Base-by-base conservation (phyloP, 2,888 invertebrate species). In the Anodontia alba region DNA sequence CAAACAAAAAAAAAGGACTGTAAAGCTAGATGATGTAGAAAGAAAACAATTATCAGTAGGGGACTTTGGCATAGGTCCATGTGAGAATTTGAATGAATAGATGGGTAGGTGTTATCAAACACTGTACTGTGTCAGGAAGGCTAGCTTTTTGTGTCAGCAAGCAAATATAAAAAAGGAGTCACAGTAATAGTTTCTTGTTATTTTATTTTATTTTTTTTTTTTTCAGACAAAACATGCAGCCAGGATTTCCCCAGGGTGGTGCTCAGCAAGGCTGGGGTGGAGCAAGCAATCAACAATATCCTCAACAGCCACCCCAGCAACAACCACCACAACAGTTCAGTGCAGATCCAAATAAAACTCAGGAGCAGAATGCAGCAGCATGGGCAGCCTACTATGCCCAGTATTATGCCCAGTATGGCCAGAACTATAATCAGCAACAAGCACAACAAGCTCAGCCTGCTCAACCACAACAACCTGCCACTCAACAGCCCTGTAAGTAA, bases 301-400 rank as follows among this genome's bases (percentile, higher is more conserved):
- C 87, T 62, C 81, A 76, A 68, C 87, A 84, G 36, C 86, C 82
- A 36, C 86, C 86, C 49, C 89, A 84, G 51, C 87, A 80, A 42
- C 83, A 78, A 20, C 84, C 84, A 66, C 88, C 57, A n/a, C 62
- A 62, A 17, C 62, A 62, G 20, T 62, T 62, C 33, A 62, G 23
- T 33, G 62, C 62, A 33, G 62, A 62, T 33, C 62, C 62, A 1
- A 62, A 62, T 87, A 82, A 91, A 78, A 90, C 87, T 20, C 89
- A 90, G 62, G 95, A 95, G 54, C 86, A 83, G 0, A 95, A 95
- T 88, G 95, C 95, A 33, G 95, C 95, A 46, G 95, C 95, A 0
- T 95, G 95, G 95, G 95, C 95, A 12, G 95, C 95, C 2, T 95
- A 95, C 87, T 95, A 95, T 89, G 93, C 94, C 68, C 95, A 95